Evolutionary conservation across 1,140 invertebrate species (phyloP), one percentile per base, ranked within the genome.

Genomic region (Batillaria attramentaria): DNA sequence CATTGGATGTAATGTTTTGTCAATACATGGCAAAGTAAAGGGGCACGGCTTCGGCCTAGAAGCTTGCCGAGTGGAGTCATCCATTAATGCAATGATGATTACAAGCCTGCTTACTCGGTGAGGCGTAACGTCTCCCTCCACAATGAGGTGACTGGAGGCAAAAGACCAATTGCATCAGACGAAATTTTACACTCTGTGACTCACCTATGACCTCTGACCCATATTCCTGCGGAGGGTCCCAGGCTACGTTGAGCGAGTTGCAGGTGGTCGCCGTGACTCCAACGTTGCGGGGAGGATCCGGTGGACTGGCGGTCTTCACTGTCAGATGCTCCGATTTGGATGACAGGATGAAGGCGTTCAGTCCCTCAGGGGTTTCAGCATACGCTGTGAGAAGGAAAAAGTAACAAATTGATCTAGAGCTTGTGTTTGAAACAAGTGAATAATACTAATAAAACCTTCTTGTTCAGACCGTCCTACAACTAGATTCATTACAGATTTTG

Each of bases 161-260:
- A n/a, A n/a, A n/a, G n/a, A n/a, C n/a, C n/a, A n/a, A n/a, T n/a
- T 28, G n/a, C 57, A 13, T 8, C 57, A 62, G 28, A n/a, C 57
- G 8, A 69, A 6, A 8, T 39, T n/a, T n/a, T n/a, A 39, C 18
- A 69, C 41, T 35, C 41, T 20, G n/a, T 4, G 0, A 83, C 84
- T 79, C 70, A 90, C 90, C 88, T 62, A 90, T 87, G 43, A 91
- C 84, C 81, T 91, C 90, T 20, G 87, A 86, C 6, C 90, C 91
- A 81, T 90, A 86, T 81, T 90, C 90, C 78, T 80, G 84, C 13
- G 90, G 90, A 42, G 86, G 86, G 78, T 91, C 89, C 91, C 91
- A 91, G 46, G 85, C 86, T n/a, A 91, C 57, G 50, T 86, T 87
- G 39, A 91, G 80, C 60, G 87, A 86, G 75, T 87, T 84, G 82